A percentile compares a stretch with the other conserved stretches of the same genome.
These are phyloP conservation scores for Lutraria lutraria DNA, from an alignment of 2,888 invertebrate genomes.

Conservation along the genomic window DNA sequence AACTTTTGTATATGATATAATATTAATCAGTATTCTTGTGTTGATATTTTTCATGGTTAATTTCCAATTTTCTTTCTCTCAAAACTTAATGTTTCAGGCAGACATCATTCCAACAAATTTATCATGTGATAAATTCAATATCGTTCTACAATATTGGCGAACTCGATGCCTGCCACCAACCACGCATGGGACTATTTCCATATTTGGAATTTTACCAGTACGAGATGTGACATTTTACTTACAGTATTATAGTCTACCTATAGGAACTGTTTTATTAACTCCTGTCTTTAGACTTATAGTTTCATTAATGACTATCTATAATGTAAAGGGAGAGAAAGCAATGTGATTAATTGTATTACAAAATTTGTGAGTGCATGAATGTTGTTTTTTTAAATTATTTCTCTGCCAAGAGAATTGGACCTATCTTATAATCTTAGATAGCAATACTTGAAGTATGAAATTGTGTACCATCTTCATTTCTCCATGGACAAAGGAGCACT, in stretches of 20 bases:
- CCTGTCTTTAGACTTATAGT: slow-evolving; percentile 81
- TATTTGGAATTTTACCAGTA: slow-evolving; percentile 81
- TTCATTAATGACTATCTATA: slow-evolving; percentile 78
- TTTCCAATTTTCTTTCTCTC: too few relatives aligned
- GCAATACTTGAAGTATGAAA: too few relatives aligned
- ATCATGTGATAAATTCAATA: slow-evolving; percentile 72
- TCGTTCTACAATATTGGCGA: slow-evolving; percentile 82
- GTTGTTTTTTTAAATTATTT: too few relatives aligned
- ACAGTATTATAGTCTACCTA: slow-evolving; percentile 84
- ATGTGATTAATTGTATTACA: background rate
- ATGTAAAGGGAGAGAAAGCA: slow-evolving; percentile 26
- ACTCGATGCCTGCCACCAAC: slow-evolving; percentile 81
- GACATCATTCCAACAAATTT: slow-evolving; percentile 75
- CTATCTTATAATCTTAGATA: too few relatives aligned
- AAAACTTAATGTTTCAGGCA: slow-evolving; percentile 75
- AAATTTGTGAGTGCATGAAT: background rate
- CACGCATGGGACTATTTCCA: slow-evolving; percentile 76
- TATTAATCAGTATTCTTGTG: too few relatives aligned
- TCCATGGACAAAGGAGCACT: too few relatives aligned
- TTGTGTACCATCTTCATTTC: too few relatives aligned
- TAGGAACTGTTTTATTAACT: slow-evolving; percentile 81
- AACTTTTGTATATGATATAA: too few relatives aligned
- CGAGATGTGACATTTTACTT: slow-evolving; percentile 83
- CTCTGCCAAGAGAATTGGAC: too few relatives aligned
- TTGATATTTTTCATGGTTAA: too few relatives aligned